Base-by-base conservation (phyloP, 1,140 invertebrate species). In the Callitettix versicolor region DNA sequence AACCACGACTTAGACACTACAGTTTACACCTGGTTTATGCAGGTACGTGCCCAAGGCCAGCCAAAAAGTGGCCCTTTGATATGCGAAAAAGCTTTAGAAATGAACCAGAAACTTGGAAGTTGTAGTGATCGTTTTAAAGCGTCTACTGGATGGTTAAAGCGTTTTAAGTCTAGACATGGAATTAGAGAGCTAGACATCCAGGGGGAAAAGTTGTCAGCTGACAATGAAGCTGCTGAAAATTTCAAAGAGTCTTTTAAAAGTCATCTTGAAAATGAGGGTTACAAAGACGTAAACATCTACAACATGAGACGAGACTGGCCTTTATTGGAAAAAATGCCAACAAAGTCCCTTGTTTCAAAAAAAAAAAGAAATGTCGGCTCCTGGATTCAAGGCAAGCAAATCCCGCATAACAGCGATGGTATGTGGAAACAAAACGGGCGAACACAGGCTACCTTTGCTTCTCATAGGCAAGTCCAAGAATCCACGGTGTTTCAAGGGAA, bases 351-450 rank as follows among this genome's bases (percentile, higher is more conserved):
- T 17, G 57, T 48, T 5, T 53, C 52, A 6, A 22, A 42, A 5
- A 6, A 22, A 42, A 5, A 42, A 46, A 33, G 59, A 62, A 58
- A 58, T 36, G 26, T n/a, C 55, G 33, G 58, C 54, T 1, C 58
- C 57, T 22, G 63, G 59, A 12, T 42, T 49, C 14, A 67, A 67
- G 49, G 15, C 21, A 2, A 41, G 26, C 21, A 65, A 67, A 53
- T 59, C 63, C n/a, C 63, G 69, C 57, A 55, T 71, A 1, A 72
- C 68, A 22, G 61, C 67, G 24, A 48, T 72, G 36, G 56, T 68
- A 1, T 65, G 63, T 53, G 58, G 61, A 9, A 62, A 64, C 41
- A 63, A 60, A 1, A 56, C 44, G 34, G 63, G 59, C 18, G 52
- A 61, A 14, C 61, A 64, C n/a, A 59, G 58, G 53, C 49, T 61